These are phyloP conservation scores for Melanotaenia maccullochi DNA, from an alignment of 2,797 vertebrate species.

Conservation along the genomic window DNA sequence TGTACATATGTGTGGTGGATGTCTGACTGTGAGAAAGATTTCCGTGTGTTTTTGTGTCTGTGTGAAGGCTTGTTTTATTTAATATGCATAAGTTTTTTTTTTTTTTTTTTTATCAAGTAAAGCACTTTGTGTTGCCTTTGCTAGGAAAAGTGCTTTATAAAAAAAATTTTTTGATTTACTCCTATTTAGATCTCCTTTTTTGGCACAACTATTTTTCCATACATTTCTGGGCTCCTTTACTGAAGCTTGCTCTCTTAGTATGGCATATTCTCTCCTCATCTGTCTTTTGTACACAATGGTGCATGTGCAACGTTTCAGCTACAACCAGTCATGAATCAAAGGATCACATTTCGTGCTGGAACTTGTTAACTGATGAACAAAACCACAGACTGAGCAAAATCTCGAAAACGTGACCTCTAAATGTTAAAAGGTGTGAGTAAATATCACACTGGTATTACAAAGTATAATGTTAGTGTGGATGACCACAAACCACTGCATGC, in stretches of 20 bases:
- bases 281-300: too few relatives aligned
- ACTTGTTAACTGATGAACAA: background rate
- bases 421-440: background rate
- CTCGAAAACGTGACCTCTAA: background rate
- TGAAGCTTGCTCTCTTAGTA: background rate
- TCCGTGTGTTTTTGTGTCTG: too few relatives aligned
- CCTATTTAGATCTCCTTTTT: background rate
- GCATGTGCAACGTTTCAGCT: background rate
- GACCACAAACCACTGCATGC: background rate
- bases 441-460: background rate
- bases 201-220: background rate
- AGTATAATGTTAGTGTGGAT: background rate
- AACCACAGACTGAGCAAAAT: too few relatives aligned
- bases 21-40: too few relatives aligned
- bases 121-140: too few relatives aligned
- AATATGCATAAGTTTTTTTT: too few relatives aligned
- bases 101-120: too few relatives aligned
- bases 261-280: too few relatives aligned
- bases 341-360: background rate
- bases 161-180: too few relatives aligned
- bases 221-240: background rate
- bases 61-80: too few relatives aligned
- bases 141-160: too few relatives aligned
- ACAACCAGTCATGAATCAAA: background rate
- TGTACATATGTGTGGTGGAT: too few relatives aligned